Percentiles rank a stretch among this genome's conserved stretches.
Evolutionary conservation across 2,113 vertebrate genomes (phyloP).

Genomic region (Abramis brama): DNA sequence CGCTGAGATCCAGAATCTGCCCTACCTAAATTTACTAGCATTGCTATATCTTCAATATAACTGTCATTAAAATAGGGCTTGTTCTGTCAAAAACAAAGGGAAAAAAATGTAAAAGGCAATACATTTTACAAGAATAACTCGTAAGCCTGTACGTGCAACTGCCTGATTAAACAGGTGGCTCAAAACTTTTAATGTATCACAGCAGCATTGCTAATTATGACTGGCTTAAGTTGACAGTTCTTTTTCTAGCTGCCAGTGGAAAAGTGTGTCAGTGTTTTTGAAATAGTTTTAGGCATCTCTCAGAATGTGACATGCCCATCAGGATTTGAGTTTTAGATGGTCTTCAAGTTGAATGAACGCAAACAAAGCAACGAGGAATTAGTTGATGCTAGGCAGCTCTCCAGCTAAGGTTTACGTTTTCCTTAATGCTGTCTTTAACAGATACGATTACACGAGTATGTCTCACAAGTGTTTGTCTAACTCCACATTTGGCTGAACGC

Average conservation of each 20-base stretch:
- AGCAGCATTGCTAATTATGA: constrained; percentile 33
- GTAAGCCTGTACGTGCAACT: background rate
- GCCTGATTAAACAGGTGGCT: constrained; percentile 35
- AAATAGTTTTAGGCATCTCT: constrained; percentile 74
- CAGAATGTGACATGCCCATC: constrained; percentile 72
- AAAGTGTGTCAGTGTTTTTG: constrained; percentile 65
- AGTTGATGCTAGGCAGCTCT: constrained; percentile 74
- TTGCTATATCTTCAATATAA: background rate
- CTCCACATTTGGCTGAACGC: constrained; percentile 77
- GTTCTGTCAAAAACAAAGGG: background rate
- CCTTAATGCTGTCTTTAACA: constrained; percentile 80
- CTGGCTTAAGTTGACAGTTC: constrained; percentile 30
- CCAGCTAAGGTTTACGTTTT: constrained; percentile 79
- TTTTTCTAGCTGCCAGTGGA: constrained; percentile 40
- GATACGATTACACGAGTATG: constrained; percentile 80
- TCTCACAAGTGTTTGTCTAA: constrained; percentile 79
- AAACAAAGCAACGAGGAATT: constrained; percentile 78
- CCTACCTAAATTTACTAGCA: background rate
- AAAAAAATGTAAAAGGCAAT: background rate
- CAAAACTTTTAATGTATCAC: constrained; percentile 22
- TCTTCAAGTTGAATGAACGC: constrained; percentile 79
- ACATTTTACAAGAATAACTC: background rate
- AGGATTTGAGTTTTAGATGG: constrained; percentile 73
- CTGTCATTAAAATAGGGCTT: constrained; percentile 1
- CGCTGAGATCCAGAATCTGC: too few species aligned